Base-by-base conservation (phyloP, 2,888 invertebrate genomes). In the Tinea semifulvella region DNA sequence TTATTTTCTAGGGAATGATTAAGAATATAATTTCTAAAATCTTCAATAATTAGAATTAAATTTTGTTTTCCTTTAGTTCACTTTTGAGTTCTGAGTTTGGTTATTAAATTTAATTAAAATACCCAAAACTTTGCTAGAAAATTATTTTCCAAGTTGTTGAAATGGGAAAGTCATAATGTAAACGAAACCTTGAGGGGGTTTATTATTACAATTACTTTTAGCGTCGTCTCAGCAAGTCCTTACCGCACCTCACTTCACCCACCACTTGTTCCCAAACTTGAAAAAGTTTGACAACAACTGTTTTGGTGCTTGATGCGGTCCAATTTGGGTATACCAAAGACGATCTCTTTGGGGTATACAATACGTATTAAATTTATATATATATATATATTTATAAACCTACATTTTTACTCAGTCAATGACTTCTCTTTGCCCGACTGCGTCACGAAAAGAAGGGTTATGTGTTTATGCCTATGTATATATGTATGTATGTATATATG, bases 231-330 rank as follows among this genome's bases (percentile, higher is more conserved):
- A 18, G 2, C 31, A 11, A 13, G n/a, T n/a, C n/a, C n/a, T n/a
- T n/a, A n/a, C n/a, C 25, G 25, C 25, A 36, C 36, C 36, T 36
- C 36, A 36, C 36, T 36, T 48, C 53, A 55, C 56, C 48, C 55
- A 56, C 53, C 45, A 28, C 57, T 56, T 56, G 51, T 53, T 62
- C 60, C 68, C 67, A 69, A 71, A 69, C 62, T 66, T 68, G 61
- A 61, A 66, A 71, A 72, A 72, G 64, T 68, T 63, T 61, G n/a
- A n/a, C n/a, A n/a, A n/a, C n/a, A n/a, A n/a, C n/a, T n/a, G n/a
- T n/a, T n/a, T n/a, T n/a, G n/a, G n/a, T n/a, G n/a, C n/a, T n/a
- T n/a, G n/a, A n/a, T n/a, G n/a, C n/a, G n/a, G n/a, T n/a, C n/a
- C n/a, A n/a, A n/a, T n/a, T n/a, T n/a, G n/a, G n/a, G n/a, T n/a